A percentile compares a stretch with the other conserved stretches of the same genome.
These are phyloP conservation scores for Drosophila differens DNA, from an alignment of 2,888 invertebrate genomes.

Conservation along the genomic window DNA sequence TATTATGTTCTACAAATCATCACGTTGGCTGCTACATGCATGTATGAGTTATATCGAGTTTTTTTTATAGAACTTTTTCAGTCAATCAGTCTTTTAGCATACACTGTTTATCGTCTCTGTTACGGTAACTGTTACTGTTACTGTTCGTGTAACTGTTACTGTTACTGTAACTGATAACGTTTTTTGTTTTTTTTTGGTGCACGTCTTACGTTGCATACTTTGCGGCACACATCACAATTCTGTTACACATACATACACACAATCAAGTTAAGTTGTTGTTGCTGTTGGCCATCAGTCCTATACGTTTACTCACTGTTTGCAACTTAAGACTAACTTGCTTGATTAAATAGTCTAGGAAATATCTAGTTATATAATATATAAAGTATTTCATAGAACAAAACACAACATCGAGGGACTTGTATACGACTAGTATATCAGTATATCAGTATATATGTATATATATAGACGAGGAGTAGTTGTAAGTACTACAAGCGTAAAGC, in stretches of 20 bases:
- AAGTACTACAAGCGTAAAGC: slow-evolving; percentile 39
- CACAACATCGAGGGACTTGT: slow-evolving; percentile 66
- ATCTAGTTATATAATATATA: slow-evolving; percentile 18
- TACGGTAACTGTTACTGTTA: slow-evolving; percentile 15
- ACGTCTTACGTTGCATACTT: slow-evolving; percentile 40
- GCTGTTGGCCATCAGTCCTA: slow-evolving; percentile 58
- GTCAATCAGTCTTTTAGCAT: slow-evolving; percentile 72
- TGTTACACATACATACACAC: slow-evolving; percentile 59
- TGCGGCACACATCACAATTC: slow-evolving; percentile 70
- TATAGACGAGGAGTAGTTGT: slow-evolving; percentile 13
- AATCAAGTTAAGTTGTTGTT: slow-evolving; percentile 31
- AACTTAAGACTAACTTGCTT: slow-evolving; percentile 57
- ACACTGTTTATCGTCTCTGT: slow-evolving; percentile 53
- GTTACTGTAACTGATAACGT: slow-evolving; percentile 9
- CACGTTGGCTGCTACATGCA: slow-evolving; percentile 46
- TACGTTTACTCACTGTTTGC: slow-evolving; percentile 40
- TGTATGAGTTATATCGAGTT: slow-evolving; percentile 26
- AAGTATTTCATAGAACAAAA: slow-evolving; percentile 59
- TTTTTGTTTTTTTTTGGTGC: background rate
- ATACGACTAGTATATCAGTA: slow-evolving; percentile 11
- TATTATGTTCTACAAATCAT: slow-evolving; percentile 58
- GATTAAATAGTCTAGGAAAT: slow-evolving; percentile 29
- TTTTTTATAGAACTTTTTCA: slow-evolving; percentile 50
- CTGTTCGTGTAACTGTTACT: slow-evolving; percentile 14
- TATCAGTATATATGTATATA: background rate